Evolutionary conservation across 2,797 vertebrate species (phyloP).

Genomic region (Pseudochaenichthys georgianus): DNA sequence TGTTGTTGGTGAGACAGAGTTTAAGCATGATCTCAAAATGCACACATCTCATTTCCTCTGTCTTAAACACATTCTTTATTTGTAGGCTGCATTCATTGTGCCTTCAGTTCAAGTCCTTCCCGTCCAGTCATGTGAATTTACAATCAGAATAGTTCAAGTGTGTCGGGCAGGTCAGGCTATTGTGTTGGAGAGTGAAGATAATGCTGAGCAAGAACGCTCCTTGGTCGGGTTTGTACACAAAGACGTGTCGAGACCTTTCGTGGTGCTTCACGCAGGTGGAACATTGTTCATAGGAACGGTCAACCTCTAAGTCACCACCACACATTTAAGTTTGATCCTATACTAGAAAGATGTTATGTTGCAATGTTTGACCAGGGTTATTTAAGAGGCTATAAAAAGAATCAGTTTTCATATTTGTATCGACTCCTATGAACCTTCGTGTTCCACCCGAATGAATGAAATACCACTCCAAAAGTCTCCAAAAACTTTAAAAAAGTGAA

Average conservation of each 20-base stretch:
- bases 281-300: constrained; percentile 37
- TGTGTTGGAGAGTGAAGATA: constrained; percentile 76
- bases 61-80: constrained; percentile 79
- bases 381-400: neutral
- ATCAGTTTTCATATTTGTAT: constrained; percentile 5
- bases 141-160: constrained; percentile 91
- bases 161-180: constrained; percentile 86
- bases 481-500: constrained; percentile 70
- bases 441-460: constrained; percentile 50
- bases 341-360: neutral
- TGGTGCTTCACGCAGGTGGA: constrained; percentile 57
- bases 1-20: constrained; percentile 89
- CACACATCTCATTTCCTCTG: constrained; percentile 71
- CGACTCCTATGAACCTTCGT: neutral
- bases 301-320: neutral
- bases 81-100: constrained; percentile 84
- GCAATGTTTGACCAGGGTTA: neutral
- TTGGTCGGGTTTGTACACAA: constrained; percentile 43
- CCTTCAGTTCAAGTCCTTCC: constrained; percentile 88
- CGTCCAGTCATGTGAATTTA: constrained; percentile 87
- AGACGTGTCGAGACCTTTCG: constrained; percentile 49
- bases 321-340: neutral
- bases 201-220: constrained; percentile 54
- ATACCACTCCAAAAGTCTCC: constrained; percentile 43
- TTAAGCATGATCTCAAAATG: constrained; percentile 82